A percentile compares a stretch with the other conserved stretches of the same genome.
Evolutionary conservation across 2,888 invertebrate genomes (phyloP).

Genomic region (Scelioninae gen. 2): DNA sequence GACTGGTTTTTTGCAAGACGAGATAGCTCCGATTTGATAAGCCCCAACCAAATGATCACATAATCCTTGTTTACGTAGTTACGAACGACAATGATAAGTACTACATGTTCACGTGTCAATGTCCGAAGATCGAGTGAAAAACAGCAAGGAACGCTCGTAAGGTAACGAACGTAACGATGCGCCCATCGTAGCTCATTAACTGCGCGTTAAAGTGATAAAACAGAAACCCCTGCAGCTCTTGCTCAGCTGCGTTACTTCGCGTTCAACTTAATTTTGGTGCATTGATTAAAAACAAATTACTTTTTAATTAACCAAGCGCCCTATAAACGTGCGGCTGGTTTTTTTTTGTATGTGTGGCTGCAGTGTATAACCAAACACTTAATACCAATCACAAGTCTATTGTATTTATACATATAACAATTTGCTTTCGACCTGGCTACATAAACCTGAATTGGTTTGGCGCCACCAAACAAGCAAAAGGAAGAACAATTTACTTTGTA

Average conservation of each 20-base stretch:
- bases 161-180: constrained; percentile 28
- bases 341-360: too few species aligned
- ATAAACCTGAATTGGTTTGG: too few species aligned
- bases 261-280: constrained; percentile 34
- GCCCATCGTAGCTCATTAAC: constrained; percentile 42
- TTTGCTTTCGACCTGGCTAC: too few species aligned
- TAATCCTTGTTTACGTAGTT: constrained; percentile 55
- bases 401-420: constrained; percentile 29
- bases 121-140: constrained; percentile 52
- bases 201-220: constrained; percentile 26
- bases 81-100: constrained; percentile 47
- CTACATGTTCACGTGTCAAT: constrained; percentile 52
- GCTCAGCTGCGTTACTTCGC: background rate
- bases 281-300: constrained; percentile 48
- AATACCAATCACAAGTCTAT: too few species aligned
- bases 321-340: constrained; percentile 58
- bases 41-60: constrained; percentile 55
- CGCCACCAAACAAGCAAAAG: too few species aligned
- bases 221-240: constrained; percentile 3
- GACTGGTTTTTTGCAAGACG: constrained; percentile 13
- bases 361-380: too few species aligned
- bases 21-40: constrained; percentile 54
- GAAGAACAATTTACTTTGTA: too few species aligned
- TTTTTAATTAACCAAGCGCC: constrained; percentile 58
- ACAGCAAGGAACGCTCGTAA: constrained; percentile 23